A percentile compares a stretch with the other conserved stretches of the same genome.
phyloP scores from a whole-genome alignment of 2,797 vertebrate genomes.

The Kryptolebias ocellatus region DNA sequence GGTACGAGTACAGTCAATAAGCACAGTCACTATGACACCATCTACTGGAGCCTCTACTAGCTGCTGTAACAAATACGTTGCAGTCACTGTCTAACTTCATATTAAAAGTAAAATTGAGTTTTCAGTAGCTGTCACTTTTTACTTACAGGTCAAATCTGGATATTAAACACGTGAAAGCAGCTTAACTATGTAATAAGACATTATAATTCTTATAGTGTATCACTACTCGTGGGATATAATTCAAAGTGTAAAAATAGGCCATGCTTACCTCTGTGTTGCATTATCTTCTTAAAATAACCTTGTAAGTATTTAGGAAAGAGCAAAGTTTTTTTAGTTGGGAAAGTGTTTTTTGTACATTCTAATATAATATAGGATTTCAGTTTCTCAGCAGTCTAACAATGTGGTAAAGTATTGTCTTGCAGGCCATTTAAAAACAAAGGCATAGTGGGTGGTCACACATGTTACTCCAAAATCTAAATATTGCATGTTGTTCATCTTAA shows the following conservation, averaged over 20 bases:
- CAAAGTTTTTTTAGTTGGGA: neutral
- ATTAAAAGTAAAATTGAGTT: neutral
- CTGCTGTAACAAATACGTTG: slow-evolving; percentile 50
- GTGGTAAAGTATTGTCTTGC: neutral
- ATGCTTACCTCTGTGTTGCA: slow-evolving; percentile 2
- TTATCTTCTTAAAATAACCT: neutral
- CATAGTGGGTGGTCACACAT: neutral
- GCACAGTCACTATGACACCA: slow-evolving; percentile 75
- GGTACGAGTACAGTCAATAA: slow-evolving; percentile 70
- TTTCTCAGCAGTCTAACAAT: neutral
- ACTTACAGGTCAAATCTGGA: neutral
- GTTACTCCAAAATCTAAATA: neutral
- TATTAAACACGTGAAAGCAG: neutral
- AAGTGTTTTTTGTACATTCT: slow-evolving; percentile 8
- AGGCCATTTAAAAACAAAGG: neutral
- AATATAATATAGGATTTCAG: neutral
- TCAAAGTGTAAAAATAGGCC: neutral
- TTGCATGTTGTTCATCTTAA: neutral
- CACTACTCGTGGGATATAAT: neutral
- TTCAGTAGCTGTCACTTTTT: slow-evolving; percentile 3
- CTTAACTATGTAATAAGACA: neutral
- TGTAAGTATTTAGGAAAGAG: neutral
- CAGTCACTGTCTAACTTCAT: slow-evolving; percentile 40
- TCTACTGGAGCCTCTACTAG: slow-evolving; percentile 64
- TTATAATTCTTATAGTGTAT: neutral